These are phyloP conservation scores for Scatophagus argus DNA, from an alignment of 2,113 vertebrate species.

Conservation along the genomic window DNA sequence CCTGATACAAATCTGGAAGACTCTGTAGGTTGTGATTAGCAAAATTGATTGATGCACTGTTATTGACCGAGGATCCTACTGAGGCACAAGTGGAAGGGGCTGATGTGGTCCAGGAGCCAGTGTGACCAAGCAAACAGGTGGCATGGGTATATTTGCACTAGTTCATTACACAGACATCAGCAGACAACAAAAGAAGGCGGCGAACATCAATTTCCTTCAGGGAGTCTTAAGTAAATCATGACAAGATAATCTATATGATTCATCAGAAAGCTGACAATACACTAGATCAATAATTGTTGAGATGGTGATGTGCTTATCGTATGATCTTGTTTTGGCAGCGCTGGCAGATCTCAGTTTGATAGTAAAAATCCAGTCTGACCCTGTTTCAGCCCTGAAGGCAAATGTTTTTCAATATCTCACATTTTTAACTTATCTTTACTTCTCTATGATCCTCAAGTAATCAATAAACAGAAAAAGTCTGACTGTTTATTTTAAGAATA, in stretches of 20 bases:
- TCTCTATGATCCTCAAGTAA: slow-evolving; percentile 2
- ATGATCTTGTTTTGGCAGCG: slow-evolving; percentile 17
- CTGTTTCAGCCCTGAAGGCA: neutral
- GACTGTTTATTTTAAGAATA: slow-evolving; percentile 1
- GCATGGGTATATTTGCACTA: neutral
- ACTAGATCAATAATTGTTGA: slow-evolving; percentile 25
- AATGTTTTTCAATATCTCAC: neutral
- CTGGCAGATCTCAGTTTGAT: slow-evolving; percentile 45
- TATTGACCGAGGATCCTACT: neutral
- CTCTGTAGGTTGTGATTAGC: neutral
- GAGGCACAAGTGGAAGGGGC: neutral
- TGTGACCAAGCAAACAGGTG: slow-evolving; percentile 2
- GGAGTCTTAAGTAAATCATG: slow-evolving; percentile 17
- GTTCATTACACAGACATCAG: neutral
- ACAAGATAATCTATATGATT: slow-evolving; percentile 29
- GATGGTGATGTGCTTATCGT: slow-evolving; percentile 4
- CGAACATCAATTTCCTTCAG: neutral
- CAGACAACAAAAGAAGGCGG: slow-evolving; percentile 21
- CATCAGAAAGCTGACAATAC: slow-evolving; percentile 42
- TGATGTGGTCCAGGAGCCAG: slow-evolving; percentile 11
- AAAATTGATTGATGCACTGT: slow-evolving; percentile 8
- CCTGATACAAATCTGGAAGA: neutral
- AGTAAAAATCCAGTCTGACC: slow-evolving; percentile 18
- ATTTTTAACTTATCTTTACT: neutral
- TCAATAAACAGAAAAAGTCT: neutral